A percentile compares a stretch with the other conserved stretches of the same genome.
These are phyloP conservation scores for Python bivittatus DNA, from an alignment of 2,113 vertebrate species.

Conservation along the genomic window DNA sequence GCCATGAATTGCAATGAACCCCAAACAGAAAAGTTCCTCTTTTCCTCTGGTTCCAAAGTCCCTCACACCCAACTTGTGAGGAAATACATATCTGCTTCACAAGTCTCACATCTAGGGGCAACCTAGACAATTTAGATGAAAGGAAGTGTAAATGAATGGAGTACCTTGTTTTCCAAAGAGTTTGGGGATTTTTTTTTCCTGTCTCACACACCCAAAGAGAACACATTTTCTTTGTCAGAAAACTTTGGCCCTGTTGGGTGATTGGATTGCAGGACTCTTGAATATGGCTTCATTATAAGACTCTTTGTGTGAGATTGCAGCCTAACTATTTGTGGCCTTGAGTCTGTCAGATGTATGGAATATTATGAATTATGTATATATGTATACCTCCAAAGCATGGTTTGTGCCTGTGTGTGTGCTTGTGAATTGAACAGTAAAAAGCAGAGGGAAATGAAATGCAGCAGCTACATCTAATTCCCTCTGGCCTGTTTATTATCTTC, in stretches of 20 bases:
- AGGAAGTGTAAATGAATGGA: slow-evolving; percentile 1
- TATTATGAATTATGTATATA: not conserved
- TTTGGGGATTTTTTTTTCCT: not conserved
- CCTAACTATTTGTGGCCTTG: not conserved
- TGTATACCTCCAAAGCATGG: not conserved
- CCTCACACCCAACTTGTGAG: slow-evolving; percentile 12
- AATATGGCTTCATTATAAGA: not conserved
- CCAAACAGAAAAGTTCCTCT: slow-evolving; percentile 44
- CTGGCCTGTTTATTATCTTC: too few relatives aligned
- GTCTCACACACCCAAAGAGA: not conserved
- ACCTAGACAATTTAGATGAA: slow-evolving; percentile 27
- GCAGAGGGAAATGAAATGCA: too few relatives aligned
- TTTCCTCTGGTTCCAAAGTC: slow-evolving; percentile 14
- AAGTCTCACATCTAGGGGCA: slow-evolving; percentile 28
- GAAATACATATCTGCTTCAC: not conserved
- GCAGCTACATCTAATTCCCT: too few relatives aligned
- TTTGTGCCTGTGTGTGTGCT: not conserved
- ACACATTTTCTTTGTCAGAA: slow-evolving; percentile 37
- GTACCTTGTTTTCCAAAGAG: slow-evolving; percentile 42
- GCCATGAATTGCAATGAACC: slow-evolving; percentile 64
- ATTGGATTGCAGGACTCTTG: not conserved
- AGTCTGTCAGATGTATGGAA: not conserved
- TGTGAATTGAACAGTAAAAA: not conserved
- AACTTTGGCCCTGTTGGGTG: slow-evolving; percentile 29
- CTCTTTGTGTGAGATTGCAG: not conserved